Percentiles rank a stretch among this genome's conserved stretches.
phyloP scores from a whole-genome alignment of 2,113 vertebrate species.

The Lethenteron camtschaticum region DNA sequence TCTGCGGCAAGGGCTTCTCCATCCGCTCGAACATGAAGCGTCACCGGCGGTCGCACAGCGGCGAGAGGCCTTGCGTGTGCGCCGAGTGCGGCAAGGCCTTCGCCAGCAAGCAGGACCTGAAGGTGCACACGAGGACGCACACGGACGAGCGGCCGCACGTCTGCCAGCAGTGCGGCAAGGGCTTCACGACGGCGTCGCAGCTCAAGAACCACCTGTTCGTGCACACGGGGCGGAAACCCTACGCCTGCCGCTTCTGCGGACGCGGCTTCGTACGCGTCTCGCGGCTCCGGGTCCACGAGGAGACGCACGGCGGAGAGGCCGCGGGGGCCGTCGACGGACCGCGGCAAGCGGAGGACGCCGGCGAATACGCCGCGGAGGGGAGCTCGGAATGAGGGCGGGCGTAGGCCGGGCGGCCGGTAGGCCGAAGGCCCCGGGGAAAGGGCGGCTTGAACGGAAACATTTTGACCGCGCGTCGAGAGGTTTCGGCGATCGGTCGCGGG shows the following conservation, averaged over 20 bases:
- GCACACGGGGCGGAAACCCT: background rate
- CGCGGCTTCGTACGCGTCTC: constrained; percentile 10
- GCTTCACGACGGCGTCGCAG: background rate
- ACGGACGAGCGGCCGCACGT: background rate
- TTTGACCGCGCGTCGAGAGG: too few species aligned
- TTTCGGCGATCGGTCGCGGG: too few species aligned
- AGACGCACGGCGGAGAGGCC: constrained; percentile 15
- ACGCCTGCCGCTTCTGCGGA: background rate
- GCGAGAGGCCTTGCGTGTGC: background rate
- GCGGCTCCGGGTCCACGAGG: constrained; percentile 14
- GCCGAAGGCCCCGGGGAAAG: too few species aligned
- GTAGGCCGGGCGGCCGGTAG: too few species aligned
- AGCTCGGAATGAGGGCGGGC: too few species aligned
- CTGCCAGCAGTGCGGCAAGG: background rate
- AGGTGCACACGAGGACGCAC: background rate
- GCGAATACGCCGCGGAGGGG: too few species aligned
- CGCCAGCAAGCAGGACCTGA: background rate
- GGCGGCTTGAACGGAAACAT: too few species aligned
- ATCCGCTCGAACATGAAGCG: background rate
- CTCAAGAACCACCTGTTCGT: background rate
- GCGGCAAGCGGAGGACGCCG: too few species aligned
- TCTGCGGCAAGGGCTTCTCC: background rate
- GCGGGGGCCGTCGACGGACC: too few species aligned
- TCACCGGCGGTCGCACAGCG: background rate
- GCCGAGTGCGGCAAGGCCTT: background rate